Base-by-base conservation (phyloP, 2,113 vertebrate genomes). In the Peromyscus maniculatus region DNA sequence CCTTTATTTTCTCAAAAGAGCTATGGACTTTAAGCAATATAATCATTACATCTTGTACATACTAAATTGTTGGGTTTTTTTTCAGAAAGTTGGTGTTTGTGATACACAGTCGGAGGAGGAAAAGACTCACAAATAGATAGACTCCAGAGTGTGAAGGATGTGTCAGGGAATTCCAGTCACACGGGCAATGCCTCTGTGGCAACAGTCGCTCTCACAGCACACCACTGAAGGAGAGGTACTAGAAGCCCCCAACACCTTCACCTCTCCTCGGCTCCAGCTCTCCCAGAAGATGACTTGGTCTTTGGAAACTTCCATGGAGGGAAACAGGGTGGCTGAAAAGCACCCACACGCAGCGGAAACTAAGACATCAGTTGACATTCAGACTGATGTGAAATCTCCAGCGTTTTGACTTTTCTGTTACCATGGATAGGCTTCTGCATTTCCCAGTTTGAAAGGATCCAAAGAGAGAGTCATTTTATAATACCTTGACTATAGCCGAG, bases 381-480 rank as follows among this genome's bases (percentile, higher is more conserved):
- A 97, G 96, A 96, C 97, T 98, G 96, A 97, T 98, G 98, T 74
- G 26, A 98, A 96, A 91, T 95, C 93, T 94, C 95, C 89, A 92
- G 83, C 87, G 93, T 98, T 43, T 98, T 98, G 86, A 97, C 96
- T 96, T 77, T 62, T 80, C 96, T 98, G 97, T 96, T 97, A 98
- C 55, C 94, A 96, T 75, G 97, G 96, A 98, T 97, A 96, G 52
- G 59, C 72, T 91, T 7, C 10, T 52, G 82, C 96, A 96, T 94
- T 94, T 97, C 92, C 97, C 86, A 95, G 64, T 74, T 87, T 93
- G 93, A 91, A n/a, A 94, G 87, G 82, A 95, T 98, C 96, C 89
- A 97, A 97, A 93, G 75, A 66, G 94, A 94, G 69, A 86, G 95
- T 87, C 77, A 74, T 93, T 87, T 91, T n/a, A 93, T 83, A 88